These are phyloP conservation scores for Drosophila setosimentum DNA, from an alignment of 2,888 invertebrate species.

Conservation along the genomic window DNA sequence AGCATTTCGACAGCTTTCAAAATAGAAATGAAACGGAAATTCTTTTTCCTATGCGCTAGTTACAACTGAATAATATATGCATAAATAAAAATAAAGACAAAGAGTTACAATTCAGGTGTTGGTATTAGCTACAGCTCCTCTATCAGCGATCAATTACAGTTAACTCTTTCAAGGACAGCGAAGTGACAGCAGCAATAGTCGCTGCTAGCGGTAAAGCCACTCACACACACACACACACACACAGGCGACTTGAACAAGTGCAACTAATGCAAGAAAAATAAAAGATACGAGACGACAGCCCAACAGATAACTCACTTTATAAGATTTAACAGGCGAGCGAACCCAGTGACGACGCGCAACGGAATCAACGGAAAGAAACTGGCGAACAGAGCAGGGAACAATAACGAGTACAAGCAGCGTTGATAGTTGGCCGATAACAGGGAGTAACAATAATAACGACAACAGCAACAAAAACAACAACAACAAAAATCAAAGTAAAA, in stretches of 20 bases:
- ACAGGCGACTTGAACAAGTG: slow-evolving; percentile 34
- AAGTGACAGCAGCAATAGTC: slow-evolving; percentile 59
- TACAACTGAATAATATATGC: background rate
- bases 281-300: slow-evolving; percentile 53
- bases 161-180: slow-evolving; percentile 71
- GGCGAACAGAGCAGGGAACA: slow-evolving; percentile 73
- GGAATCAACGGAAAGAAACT: slow-evolving; percentile 40
- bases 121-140: background rate
- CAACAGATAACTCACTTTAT: slow-evolving; percentile 77
- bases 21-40: slow-evolving; percentile 12
- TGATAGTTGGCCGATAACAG: slow-evolving; percentile 76
- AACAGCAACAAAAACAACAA: slow-evolving; percentile 25
- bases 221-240: slow-evolving; percentile 41
- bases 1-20: slow-evolving; percentile 12
- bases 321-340: slow-evolving; percentile 53
- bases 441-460: slow-evolving; percentile 40
- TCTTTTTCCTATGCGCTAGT: background rate
- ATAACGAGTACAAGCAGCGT: slow-evolving; percentile 76
- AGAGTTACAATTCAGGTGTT: background rate
- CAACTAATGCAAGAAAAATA: slow-evolving; percentile 30
- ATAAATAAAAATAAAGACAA: background rate
- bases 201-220: slow-evolving; percentile 63
- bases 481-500: slow-evolving; percentile 46
- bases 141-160: slow-evolving; percentile 59
- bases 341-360: slow-evolving; percentile 14